Evolutionary conservation across 2,888 invertebrate species (phyloP).

Genomic region (Eremobia ochroleuca): DNA sequence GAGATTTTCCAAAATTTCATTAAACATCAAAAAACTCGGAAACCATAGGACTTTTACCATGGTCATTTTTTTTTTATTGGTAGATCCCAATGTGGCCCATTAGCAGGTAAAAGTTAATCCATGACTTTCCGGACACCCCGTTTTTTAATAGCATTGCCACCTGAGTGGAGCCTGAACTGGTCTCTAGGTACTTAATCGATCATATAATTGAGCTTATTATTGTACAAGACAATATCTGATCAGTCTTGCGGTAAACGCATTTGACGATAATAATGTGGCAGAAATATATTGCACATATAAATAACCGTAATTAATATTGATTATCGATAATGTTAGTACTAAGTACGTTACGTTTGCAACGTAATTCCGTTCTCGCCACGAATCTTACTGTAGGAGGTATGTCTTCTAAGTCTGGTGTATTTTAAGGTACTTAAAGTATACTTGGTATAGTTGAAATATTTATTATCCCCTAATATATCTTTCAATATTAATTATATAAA

Average conservation of each 20-base stretch:
- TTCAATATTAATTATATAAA: no score
- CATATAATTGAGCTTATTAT: constrained; percentile 47
- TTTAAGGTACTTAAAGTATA: constrained; percentile 9
- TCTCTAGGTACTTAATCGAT: constrained; percentile 19
- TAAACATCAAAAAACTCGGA: no score
- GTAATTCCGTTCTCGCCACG: neutral
- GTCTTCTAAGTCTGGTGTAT: neutral
- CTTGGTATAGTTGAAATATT: neutral
- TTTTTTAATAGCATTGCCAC: neutral
- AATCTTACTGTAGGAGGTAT: neutral
- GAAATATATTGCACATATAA: constrained; percentile 54
- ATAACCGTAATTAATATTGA: constrained; percentile 61
- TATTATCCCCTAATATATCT: neutral
- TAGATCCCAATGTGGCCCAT: no score
- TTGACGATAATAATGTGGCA: constrained; percentile 47
- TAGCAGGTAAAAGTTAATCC: no score
- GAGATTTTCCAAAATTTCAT: no score
- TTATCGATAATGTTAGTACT: constrained; percentile 41
- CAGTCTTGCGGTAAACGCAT: constrained; percentile 42
- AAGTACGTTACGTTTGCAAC: constrained; percentile 9
- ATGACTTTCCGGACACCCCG: no score
- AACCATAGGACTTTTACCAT: no score
- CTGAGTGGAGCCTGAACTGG: neutral
- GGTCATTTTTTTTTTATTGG: no score
- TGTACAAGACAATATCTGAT: constrained; percentile 44